Percentiles rank a stretch among this genome's conserved stretches.
Conservation (phyloP, 2,888 invertebrate genomes). For the Scaptomyza reducta region DNA sequence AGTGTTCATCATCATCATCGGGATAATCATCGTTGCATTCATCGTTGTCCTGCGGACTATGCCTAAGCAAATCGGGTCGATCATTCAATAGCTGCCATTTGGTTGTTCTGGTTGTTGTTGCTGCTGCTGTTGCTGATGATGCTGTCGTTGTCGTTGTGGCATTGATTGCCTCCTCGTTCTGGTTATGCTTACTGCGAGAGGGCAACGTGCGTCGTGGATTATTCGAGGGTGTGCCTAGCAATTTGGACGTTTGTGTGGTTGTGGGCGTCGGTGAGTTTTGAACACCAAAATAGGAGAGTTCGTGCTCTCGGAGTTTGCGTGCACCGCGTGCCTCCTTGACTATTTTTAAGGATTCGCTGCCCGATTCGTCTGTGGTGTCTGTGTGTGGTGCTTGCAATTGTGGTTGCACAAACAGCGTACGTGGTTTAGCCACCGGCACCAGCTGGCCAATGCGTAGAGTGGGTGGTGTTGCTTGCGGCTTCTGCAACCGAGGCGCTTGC, state of each 20-base stretch:
- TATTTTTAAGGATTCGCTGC: constrained; percentile 78
- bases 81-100: constrained; percentile 82
- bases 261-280: constrained; percentile 54
- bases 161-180: constrained; percentile 40
- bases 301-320: constrained; percentile 86
- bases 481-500: constrained; percentile 76
- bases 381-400: constrained; percentile 28
- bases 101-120: constrained; percentile 57
- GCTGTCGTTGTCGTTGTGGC: constrained; percentile 20
- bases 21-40: constrained; percentile 49
- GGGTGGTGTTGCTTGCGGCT: constrained; percentile 64
- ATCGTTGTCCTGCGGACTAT: constrained; percentile 79
- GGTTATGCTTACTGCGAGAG: constrained; percentile 53
- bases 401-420: constrained; percentile 71
- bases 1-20: constrained; percentile 71
- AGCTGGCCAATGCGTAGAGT: constrained; percentile 66
- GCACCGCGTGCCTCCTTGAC: constrained; percentile 83
- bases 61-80: constrained; percentile 83
- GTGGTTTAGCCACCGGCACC: constrained; percentile 81
- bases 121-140: constrained; percentile 2
- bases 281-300: constrained; percentile 87
- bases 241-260: constrained; percentile 28
- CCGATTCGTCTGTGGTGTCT: constrained; percentile 58
- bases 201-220: constrained; percentile 71
- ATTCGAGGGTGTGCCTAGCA: constrained; percentile 20